Evolutionary conservation across 2,888 invertebrate genomes (phyloP).

Genomic region (Aproaerema taeniolella): DNA sequence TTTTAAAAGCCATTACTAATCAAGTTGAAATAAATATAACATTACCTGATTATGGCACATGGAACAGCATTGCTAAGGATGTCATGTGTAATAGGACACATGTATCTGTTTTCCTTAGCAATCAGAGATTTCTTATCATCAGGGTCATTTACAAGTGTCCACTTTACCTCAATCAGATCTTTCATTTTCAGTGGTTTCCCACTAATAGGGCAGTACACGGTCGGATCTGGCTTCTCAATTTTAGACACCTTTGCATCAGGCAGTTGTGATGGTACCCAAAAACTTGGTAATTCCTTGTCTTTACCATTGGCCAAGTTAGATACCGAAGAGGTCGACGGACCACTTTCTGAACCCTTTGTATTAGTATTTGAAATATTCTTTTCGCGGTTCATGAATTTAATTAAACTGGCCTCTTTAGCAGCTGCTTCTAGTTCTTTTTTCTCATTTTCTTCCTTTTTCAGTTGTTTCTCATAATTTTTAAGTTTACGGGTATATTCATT

Average conservation of each 20-base stretch:
- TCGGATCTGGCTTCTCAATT: constrained; percentile 58
- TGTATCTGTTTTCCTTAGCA: constrained; percentile 93
- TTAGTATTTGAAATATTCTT: constrained; percentile 81
- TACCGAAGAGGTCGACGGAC: constrained; percentile 71
- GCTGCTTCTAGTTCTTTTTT: constrained; percentile 82
- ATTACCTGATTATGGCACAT: constrained; percentile 88
- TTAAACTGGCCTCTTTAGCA: constrained; percentile 85
- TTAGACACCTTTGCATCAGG: constrained; percentile 87
- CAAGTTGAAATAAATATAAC: too few species aligned
- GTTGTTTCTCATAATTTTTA: constrained; percentile 94
- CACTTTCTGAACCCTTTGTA: constrained; percentile 26
- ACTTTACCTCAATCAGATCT: constrained; percentile 94
- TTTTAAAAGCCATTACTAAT: too few species aligned
- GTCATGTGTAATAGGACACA: constrained; percentile 98
- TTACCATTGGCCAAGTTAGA: constrained; percentile 88
- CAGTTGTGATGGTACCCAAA: constrained; percentile 97
- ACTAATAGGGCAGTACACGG: constrained; percentile 63
- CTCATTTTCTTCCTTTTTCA: constrained; percentile 85
- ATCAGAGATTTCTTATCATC: constrained; percentile 92
- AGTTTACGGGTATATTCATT: constrained; percentile 91
- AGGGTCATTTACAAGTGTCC: constrained; percentile 92
- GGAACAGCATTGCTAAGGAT: constrained; percentile 95
- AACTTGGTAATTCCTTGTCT: constrained; percentile 92
- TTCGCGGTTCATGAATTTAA: constrained; percentile 89
- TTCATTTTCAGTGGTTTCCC: constrained; percentile 91